phyloP scores from a whole-genome alignment of 2,113 vertebrate species.

The Oreochromis aureus region DNA sequence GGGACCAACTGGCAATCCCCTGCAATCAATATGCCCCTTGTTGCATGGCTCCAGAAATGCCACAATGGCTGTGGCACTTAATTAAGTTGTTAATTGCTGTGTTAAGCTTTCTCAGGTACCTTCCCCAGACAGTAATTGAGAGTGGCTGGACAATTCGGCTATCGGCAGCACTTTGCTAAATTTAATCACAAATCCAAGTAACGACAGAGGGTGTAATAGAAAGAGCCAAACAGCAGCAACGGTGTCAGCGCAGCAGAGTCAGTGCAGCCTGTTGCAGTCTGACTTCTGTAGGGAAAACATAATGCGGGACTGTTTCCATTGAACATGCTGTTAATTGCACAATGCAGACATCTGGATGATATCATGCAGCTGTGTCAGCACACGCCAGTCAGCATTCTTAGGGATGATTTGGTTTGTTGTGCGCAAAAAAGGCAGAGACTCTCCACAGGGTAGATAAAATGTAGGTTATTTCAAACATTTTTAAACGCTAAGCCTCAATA shows the following conservation, averaged over 20 bases:
- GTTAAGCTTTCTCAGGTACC: conserved; percentile 76
- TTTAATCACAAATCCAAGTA: conserved; percentile 74
- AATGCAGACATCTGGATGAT: neutral
- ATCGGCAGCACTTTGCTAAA: conserved; percentile 70
- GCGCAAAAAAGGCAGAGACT: neutral
- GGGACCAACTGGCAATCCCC: conserved; percentile 70
- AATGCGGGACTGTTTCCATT: neutral
- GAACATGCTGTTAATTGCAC: neutral
- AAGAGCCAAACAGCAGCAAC: conserved; percentile 17
- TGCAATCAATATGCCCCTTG: conserved; percentile 74
- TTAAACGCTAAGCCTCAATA: neutral
- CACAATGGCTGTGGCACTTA: conserved; percentile 75
- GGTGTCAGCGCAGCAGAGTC: neutral
- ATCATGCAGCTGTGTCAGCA: neutral
- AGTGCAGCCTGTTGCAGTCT: neutral
- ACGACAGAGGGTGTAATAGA: conserved; percentile 28
- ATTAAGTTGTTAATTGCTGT: conserved; percentile 82
- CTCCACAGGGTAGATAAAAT: neutral
- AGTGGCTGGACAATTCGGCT: conserved; percentile 70
- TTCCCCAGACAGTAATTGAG: conserved; percentile 75
- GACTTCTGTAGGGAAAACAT: neutral
- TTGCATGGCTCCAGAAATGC: conserved; percentile 64
- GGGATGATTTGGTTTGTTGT: neutral
- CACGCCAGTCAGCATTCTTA: neutral
- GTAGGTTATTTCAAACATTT: neutral